phyloP scores from a whole-genome alignment of 2,113 vertebrate genomes.

The Syngnathus floridae region DNA sequence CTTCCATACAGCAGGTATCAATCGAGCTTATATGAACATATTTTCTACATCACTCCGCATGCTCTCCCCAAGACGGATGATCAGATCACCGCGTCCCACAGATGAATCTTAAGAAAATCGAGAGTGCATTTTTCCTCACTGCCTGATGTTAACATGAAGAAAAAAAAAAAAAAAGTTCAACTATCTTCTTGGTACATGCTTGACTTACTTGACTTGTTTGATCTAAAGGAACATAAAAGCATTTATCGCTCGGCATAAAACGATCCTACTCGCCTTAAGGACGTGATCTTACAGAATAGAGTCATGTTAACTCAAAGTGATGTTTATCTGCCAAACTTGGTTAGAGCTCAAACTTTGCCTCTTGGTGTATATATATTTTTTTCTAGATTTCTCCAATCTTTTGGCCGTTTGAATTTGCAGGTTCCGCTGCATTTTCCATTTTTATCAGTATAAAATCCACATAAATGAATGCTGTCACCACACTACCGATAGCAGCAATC shows the following conservation, averaged over 20 bases:
- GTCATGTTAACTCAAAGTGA: too few relatives aligned
- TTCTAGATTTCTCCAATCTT: neutral
- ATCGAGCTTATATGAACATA: slow-evolving; percentile 50
- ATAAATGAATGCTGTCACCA: neutral
- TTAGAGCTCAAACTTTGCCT: too few relatives aligned
- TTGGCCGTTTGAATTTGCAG: neutral
- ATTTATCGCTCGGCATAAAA: too few relatives aligned
- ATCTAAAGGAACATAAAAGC: too few relatives aligned
- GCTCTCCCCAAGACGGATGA: slow-evolving; percentile 45
- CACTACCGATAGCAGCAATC: neutral
- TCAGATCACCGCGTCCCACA: slow-evolving; percentile 26
- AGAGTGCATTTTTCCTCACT: slow-evolving; percentile 36
- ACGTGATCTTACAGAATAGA: too few relatives aligned
- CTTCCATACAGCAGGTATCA: slow-evolving; percentile 33
- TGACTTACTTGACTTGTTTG: too few relatives aligned
- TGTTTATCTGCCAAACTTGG: too few relatives aligned
- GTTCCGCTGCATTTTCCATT: neutral
- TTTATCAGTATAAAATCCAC: neutral
- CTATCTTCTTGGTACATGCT: neutral
- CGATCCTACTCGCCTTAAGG: too few relatives aligned
- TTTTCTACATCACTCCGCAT: slow-evolving; percentile 47
- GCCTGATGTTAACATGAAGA: slow-evolving; percentile 43
- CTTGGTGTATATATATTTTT: too few relatives aligned
- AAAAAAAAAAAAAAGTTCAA: slow-evolving; percentile 16
- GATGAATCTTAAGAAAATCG: slow-evolving; percentile 44